Percentiles rank a stretch among this genome's conserved stretches.
Evolutionary conservation across 2,888 invertebrate genomes (phyloP).

Genomic region (Clistopyga incitator): DNA sequence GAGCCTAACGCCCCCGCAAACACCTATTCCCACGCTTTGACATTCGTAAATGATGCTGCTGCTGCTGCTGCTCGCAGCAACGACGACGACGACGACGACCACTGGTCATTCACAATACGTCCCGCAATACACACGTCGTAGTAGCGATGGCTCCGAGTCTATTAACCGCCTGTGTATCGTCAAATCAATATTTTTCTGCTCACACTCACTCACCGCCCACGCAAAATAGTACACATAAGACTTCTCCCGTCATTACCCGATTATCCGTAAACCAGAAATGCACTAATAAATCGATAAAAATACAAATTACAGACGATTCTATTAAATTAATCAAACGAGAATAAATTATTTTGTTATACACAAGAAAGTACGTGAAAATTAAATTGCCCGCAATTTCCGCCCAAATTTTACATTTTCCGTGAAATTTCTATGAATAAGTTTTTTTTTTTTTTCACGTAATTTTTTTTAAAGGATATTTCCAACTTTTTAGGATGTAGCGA

Average conservation of each 20-base stretch:
- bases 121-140: conserved; percentile 44
- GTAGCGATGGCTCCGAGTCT: conserved; percentile 61
- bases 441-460: no score
- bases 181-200: background rate
- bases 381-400: no score
- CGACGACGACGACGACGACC: conserved; percentile 55
- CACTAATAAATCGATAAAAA: background rate
- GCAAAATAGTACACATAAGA: background rate
- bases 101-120: conserved; percentile 64
- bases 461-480: no score
- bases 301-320: no score
- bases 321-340: no score
- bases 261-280: background rate
- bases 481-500: no score
- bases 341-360: no score
- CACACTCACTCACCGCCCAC: background rate
- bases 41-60: conserved; percentile 79
- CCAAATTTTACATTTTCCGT: no score
- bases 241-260: background rate
- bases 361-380: no score
- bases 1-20: conserved; percentile 70
- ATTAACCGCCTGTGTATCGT: background rate
- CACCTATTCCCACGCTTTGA: conserved; percentile 80
- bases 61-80: no score
- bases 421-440: no score